Evolutionary conservation across 2,113 vertebrate species (phyloP).

Genomic region (Pelusios castaneus): DNA sequence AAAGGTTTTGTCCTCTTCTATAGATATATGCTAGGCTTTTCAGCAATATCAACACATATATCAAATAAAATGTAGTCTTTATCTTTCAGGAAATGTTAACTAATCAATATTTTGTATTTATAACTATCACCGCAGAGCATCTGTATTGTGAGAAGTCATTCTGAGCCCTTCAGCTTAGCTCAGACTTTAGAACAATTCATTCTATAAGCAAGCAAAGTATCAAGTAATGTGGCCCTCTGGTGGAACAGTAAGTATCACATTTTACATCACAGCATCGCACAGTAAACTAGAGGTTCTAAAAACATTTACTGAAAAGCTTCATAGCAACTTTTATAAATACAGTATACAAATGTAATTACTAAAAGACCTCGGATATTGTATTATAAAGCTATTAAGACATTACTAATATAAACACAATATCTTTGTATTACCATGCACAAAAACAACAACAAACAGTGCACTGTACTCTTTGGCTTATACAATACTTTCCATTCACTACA

Average conservation of each 20-base stretch:
- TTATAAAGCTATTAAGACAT: constrained; percentile 1
- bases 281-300: constrained; percentile 68
- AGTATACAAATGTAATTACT: constrained; percentile 58
- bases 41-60: background rate
- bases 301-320: constrained; percentile 68
- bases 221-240: constrained; percentile 98
- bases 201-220: constrained; percentile 74
- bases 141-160: constrained; percentile 70
- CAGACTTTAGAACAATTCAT: constrained; percentile 76
- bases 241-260: constrained; percentile 83
- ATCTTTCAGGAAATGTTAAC: background rate
- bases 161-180: constrained; percentile 75
- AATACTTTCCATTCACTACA: constrained; percentile 25
- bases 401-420: background rate
- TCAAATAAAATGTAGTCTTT: background rate
- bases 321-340: constrained; percentile 61
- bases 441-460: constrained; percentile 65
- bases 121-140: constrained; percentile 46
- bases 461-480: constrained; percentile 33
- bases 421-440: constrained; percentile 34
- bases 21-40: constrained; percentile 5
- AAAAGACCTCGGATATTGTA: constrained; percentile 28
- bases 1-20: constrained; percentile 22
- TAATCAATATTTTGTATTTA: constrained; percentile 59
- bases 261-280: constrained; percentile 52